Evolutionary conservation across 2,113 vertebrate species (phyloP), one percentile per base, ranked within the genome.

Genomic region (Ornithorhynchus anatinus): DNA sequence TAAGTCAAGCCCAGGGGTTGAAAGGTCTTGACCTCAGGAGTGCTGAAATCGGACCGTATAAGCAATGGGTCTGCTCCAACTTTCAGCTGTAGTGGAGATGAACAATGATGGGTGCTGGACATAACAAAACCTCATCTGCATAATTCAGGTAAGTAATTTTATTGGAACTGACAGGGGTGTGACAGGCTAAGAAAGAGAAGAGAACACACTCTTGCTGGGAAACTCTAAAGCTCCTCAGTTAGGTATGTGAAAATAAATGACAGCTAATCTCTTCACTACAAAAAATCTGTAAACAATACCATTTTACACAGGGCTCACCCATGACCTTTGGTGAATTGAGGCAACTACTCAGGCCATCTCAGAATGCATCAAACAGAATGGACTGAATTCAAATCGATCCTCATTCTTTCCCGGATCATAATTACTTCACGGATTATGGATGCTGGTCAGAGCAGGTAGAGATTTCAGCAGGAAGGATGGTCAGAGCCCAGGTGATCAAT

Each of bases 141-240:
- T 97, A 96, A 93, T 97, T 97, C 97, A 99, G 97, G 97, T 99
- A 96, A 93, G 92, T 94, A 95, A 94, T 95, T 94, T 97, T 96
- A 99, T 97, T 93, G 94, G 93, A 97, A 92, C 94, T 97, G 97
- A 99, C 96, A 98, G 93, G 94, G 95, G 94, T 92, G 93, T 97
- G 96, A 98, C 94, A 94, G 93, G 85, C 91, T 94, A 91, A 96
- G 94, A 95, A 95, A 94, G 84, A 86, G 89, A 89, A 82, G 90
- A 93, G 92, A 93, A 81, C 84, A 79, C 81, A 84, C 70, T 86
- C 91, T 94, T 89, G 90, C 92, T 93, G 93, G 92, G 93, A 95
- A 93, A 88, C 73, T 90, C 92, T 91, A 89, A 92, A 86, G 86
- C 88, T 89, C 89, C 86, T 92, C 89, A 80, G 87, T 94, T 92